Base-by-base conservation (phyloP, 2,888 invertebrate species). In the Nemurella pictetii region DNA sequence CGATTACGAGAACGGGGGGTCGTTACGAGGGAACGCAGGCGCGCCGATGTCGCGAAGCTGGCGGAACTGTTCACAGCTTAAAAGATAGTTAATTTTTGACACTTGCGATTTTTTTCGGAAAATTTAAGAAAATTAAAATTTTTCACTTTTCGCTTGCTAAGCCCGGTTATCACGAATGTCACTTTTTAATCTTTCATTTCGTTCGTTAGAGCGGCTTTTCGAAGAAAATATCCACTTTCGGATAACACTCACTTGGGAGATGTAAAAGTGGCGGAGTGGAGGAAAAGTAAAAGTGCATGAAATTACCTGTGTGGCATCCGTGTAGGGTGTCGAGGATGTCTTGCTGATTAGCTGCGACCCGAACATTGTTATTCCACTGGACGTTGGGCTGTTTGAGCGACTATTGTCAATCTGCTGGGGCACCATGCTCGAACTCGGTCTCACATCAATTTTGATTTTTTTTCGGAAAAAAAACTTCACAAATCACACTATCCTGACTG, bases 301-400 rank as follows among this genome's bases (percentile, higher is more conserved):
- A 92, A 94, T 94, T 93, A 97, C 97, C 96, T 97, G 96, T 89
- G 99, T 99, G 87, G 99, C 99, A 93, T 99, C 99, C 89, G 98
- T 97, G 92, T 99, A 99, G 86, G 99, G 99, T 86, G 98, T 99
- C 84, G 95, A 93, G 36, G 98, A 98, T 90, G 96, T 95, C 91
- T 96, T 95, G 92, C 96, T 95, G 91, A 98, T 95, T 89, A 95
- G 93, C 90, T 96, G 95, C 85, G 98, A 98, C 88, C 98, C 98
- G 92, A 98, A 98, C 89, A 96, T 93, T 87, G 95, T 94, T 88
- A 92, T 91, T 88, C 93, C 93, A 90, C 93, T 93, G 89, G 93
- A 92, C 84, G 93, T 92, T 86, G 93, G 93, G 88, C 93, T 92
- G 90, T 92, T 91, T 88, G 92, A 92, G 89, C 92, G 89, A 88